These are phyloP conservation scores for Catostomus latipinnis DNA, from an alignment of 2,797 vertebrate genomes.

Conservation along the genomic window DNA sequence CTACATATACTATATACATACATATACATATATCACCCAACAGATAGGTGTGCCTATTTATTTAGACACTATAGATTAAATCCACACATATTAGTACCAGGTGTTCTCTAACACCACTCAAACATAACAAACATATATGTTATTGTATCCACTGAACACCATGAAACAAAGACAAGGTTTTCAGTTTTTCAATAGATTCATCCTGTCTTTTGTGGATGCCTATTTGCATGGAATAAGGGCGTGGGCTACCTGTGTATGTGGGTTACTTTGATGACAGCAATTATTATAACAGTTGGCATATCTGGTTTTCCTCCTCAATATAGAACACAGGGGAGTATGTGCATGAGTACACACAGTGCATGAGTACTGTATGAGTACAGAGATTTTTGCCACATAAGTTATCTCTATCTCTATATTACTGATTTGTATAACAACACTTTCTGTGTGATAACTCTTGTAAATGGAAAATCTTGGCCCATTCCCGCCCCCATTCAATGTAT, in stretches of 20 bases:
- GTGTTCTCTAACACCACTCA: conserved; percentile 25
- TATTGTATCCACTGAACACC: conserved; percentile 28
- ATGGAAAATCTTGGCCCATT: background rate
- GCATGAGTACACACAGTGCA: background rate
- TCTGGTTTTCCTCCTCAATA: background rate
- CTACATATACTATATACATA: too few species aligned
- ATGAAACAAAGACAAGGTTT: conserved; percentile 20
- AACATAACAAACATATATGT: background rate
- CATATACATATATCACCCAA: background rate
- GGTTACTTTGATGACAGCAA: conserved; percentile 14
- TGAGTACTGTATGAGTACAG: background rate
- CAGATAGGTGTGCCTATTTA: conserved; percentile 4
- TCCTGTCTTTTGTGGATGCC: conserved; percentile 41
- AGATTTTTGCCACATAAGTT: background rate
- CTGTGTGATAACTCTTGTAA: background rate
- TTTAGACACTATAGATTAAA: conserved; percentile 22
- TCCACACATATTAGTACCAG: conserved; percentile 29
- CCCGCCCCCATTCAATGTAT: conserved; percentile 8
- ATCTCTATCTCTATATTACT: background rate
- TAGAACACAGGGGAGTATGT: background rate
- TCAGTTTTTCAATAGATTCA: conserved; percentile 17
- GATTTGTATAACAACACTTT: background rate
- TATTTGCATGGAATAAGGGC: conserved; percentile 20
- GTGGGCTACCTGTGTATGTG: conserved; percentile 30
- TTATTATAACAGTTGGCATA: conserved; percentile 7